phyloP scores from a whole-genome alignment of 2,797 vertebrate genomes.

The Fistularia commersonii region DNA sequence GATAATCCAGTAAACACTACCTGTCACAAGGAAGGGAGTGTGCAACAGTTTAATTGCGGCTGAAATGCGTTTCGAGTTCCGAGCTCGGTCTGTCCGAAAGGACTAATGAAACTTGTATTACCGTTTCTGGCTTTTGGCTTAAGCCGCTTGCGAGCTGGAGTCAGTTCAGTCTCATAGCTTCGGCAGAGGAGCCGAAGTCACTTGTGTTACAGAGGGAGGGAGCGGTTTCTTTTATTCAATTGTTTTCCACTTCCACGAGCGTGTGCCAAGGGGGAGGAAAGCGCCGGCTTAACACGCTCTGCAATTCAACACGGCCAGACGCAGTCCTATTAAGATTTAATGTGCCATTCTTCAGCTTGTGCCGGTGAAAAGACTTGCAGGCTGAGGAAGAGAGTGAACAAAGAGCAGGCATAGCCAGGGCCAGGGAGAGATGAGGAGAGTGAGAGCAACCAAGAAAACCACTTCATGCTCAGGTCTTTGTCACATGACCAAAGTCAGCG shows the following conservation, averaged over 20 bases:
- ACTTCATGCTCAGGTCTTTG: constrained; percentile 44
- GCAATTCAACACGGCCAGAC: constrained; percentile 79
- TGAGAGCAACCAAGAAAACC: constrained; percentile 46
- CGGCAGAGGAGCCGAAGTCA: constrained; percentile 63
- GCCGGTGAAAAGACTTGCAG: constrained; percentile 72
- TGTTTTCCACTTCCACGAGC: constrained; percentile 77
- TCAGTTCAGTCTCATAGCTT: constrained; percentile 59
- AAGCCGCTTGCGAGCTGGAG: constrained; percentile 45
- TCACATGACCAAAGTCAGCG: constrained; percentile 41
- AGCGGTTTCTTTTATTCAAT: constrained; percentile 77
- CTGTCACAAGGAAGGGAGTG: constrained; percentile 11
- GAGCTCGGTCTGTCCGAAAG: constrained; percentile 3
- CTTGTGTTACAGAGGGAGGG: constrained; percentile 66
- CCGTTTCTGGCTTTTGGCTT: not conserved
- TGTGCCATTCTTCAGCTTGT: constrained; percentile 78
- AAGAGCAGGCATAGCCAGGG: constrained; percentile 67
- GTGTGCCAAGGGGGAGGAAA: constrained; percentile 76
- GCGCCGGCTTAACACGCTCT: constrained; percentile 76
- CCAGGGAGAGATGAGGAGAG: constrained; percentile 55
- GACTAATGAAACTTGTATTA: not conserved
- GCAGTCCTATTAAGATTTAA: constrained; percentile 84
- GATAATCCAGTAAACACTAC: not conserved
- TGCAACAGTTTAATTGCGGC: constrained; percentile 21
- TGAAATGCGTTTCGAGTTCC: constrained; percentile 38
- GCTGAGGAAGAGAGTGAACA: constrained; percentile 67